Evolutionary conservation across 2,888 invertebrate species (phyloP).

Genomic region (Scelioninae gen. 2): DNA sequence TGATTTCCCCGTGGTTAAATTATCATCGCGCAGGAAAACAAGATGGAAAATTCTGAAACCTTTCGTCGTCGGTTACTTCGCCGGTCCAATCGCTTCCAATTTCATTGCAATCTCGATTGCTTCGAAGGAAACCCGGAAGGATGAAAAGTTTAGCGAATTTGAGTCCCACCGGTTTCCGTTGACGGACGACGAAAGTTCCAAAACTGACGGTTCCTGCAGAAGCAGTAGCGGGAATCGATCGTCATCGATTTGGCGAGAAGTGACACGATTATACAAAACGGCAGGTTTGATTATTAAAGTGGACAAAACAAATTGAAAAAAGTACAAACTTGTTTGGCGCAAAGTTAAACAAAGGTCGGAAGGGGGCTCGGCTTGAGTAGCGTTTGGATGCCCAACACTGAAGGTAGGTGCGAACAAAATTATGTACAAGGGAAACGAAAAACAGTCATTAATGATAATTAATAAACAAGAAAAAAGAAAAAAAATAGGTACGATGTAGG

Average conservation of each 20-base stretch:
- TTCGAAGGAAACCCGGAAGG: too few relatives aligned
- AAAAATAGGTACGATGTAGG: constrained; percentile 36
- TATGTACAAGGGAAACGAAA: constrained; percentile 56
- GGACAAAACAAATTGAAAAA: constrained; percentile 31
- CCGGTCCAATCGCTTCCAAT: too few relatives aligned
- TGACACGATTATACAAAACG: constrained; percentile 24
- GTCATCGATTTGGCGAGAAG: constrained; percentile 17
- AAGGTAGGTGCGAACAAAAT: constrained; percentile 45
- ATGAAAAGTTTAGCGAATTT: too few relatives aligned
- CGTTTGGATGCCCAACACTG: constrained; percentile 51
- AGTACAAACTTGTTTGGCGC: constrained; percentile 21
- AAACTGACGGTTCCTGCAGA: constrained; percentile 32
- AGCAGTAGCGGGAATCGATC: constrained; percentile 37
- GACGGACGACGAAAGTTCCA: constrained; percentile 19
- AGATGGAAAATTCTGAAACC: too few relatives aligned
- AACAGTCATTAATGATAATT: constrained; percentile 63
- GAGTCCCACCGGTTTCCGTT: neutral
- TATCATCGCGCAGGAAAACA: too few relatives aligned
- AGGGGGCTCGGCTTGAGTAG: constrained; percentile 42
- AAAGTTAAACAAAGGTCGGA: constrained; percentile 18
- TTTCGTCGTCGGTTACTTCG: too few relatives aligned
- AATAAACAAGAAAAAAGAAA: constrained; percentile 63
- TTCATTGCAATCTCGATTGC: too few relatives aligned
- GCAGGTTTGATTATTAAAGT: constrained; percentile 32
- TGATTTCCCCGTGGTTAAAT: too few relatives aligned